Evolutionary conservation across 1,140 invertebrate species (phyloP), one percentile per base, ranked within the genome.

Genomic region (Aradophagus sp.): DNA sequence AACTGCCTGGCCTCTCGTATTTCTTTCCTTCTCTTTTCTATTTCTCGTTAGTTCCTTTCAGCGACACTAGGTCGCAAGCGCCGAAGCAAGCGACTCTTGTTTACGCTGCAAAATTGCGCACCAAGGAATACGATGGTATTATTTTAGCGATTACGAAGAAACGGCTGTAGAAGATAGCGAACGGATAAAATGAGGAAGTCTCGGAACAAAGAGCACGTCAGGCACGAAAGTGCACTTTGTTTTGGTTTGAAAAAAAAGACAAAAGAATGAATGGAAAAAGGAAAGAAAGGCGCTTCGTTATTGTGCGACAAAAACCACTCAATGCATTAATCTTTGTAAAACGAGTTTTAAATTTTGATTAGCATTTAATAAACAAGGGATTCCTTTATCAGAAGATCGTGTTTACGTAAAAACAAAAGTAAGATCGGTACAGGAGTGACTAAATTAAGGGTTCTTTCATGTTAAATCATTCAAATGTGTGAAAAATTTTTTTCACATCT

Each of bases 21-120:
- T 62, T 66, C 44, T 56, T 39, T 45, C 36, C 20, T 45, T 62
- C 47, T 56, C 42, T 38, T 65, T 45, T 47, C 47, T 44, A 47
- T 47, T 20, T 52, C 36, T 62, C 38, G 52, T 62, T 70, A 62
- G 29, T 48, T 45, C 19, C 31, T 63, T 63, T 66, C 53, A 61
- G 26, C 16, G 20, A 23, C 11, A 27, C 42, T 48, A 26, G 58
- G 53, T 58, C 58, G 58, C 34, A 36, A 61, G 27, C 53, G 39
- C 27, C 53, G 47, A 59, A 55, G 39, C 36, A 65, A 23, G 36
- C 50, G 50, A 66, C 48, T 72, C 56, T 73, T 73, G 69, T 75
- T 75, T 75, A 75, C 74, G 65, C 58, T 69, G 61, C 58, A 53
- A 73, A 73, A 75, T 73, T 75, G 65, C 55, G 26, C 74, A 65